Conservation (phyloP, 2,888 invertebrate species). For the Malacosoma neustria region DNA sequence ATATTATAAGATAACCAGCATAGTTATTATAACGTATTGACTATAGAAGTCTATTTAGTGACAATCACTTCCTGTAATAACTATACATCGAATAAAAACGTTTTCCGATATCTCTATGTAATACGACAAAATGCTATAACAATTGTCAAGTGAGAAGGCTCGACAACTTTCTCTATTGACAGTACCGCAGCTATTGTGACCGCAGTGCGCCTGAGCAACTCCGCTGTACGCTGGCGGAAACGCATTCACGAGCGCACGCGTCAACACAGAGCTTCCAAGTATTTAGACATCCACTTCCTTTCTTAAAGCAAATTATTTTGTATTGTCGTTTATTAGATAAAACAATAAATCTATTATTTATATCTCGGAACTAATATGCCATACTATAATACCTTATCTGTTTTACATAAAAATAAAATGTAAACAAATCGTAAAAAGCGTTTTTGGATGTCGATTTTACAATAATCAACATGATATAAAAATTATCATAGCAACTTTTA, state of each 20-base stretch:
- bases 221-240: slow-evolving; percentile 17
- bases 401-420: too few relatives aligned
- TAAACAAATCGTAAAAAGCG: too few relatives aligned
- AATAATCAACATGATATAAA: too few relatives aligned
- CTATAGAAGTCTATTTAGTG: background rate
- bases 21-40: background rate
- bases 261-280: slow-evolving; percentile 21
- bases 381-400: too few relatives aligned
- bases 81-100: slow-evolving; percentile 17
- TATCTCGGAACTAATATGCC: background rate
- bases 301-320: slow-evolving; percentile 10
- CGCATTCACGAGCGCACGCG: slow-evolving; percentile 22
- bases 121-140: slow-evolving; percentile 14
- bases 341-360: background rate
- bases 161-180: slow-evolving; percentile 30
- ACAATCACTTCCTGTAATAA: slow-evolving; percentile 20
- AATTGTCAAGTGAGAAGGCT: slow-evolving; percentile 26
- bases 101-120: slow-evolving; percentile 17
- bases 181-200: too few relatives aligned
- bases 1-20: background rate
- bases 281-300: slow-evolving; percentile 21
- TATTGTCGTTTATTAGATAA: slow-evolving; percentile 8
- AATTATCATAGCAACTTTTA: too few relatives aligned
- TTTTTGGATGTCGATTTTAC: too few relatives aligned
- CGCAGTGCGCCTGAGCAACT: background rate